Evolutionary conservation across 2,797 vertebrate genomes (phyloP).

Genomic region (Eospalax fontanierii): DNA sequence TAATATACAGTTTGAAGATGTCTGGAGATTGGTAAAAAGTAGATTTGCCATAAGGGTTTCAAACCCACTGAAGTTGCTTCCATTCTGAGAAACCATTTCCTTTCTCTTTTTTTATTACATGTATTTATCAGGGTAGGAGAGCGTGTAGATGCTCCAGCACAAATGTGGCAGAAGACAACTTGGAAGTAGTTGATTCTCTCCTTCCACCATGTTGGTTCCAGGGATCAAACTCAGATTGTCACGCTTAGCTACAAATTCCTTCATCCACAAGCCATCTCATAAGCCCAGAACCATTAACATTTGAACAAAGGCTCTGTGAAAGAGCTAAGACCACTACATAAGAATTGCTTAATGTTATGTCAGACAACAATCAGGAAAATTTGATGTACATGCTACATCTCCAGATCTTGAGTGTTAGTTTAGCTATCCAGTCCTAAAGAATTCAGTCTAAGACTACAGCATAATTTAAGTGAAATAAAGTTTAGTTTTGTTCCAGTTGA

Average conservation of each 20-base stretch:
- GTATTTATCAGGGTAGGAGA: no score
- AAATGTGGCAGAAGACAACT: background rate
- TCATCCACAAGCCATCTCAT: background rate
- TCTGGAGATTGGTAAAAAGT: conserved; percentile 37
- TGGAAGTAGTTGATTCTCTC: background rate
- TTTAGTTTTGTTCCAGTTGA: conserved; percentile 37
- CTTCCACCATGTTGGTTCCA: background rate
- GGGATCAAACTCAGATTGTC: background rate
- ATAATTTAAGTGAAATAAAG: conserved; percentile 27
- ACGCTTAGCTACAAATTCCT: background rate
- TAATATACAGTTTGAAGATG: conserved; percentile 10
- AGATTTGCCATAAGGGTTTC: background rate
- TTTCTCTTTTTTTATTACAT: background rate
- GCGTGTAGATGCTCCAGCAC: background rate
- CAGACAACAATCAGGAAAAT: background rate
- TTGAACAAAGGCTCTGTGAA: conserved; percentile 24
- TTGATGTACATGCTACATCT: conserved; percentile 5
- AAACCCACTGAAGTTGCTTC: conserved; percentile 21
- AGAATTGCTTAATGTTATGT: conserved; percentile 9
- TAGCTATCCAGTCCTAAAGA: background rate
- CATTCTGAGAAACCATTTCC: conserved; percentile 36
- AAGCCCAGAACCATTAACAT: background rate
- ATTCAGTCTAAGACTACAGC: conserved; percentile 12
- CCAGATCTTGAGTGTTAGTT: conserved; percentile 30
- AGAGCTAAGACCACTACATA: conserved; percentile 40